Percentiles rank a stretch among this genome's conserved stretches.
Evolutionary conservation across 2,888 invertebrate species (phyloP).

Genomic region (Pinctada fucata): DNA sequence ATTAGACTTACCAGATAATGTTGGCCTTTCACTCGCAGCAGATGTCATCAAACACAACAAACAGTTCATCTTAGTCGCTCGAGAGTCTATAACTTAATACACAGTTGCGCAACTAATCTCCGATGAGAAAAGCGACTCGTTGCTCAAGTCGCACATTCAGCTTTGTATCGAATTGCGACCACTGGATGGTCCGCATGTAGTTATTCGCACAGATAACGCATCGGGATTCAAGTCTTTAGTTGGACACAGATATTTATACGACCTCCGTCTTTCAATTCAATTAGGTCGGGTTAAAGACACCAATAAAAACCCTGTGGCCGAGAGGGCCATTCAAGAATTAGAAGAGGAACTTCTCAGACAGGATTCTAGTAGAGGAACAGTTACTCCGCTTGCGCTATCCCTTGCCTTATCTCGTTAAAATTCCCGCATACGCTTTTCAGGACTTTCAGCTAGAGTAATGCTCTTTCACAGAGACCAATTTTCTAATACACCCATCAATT

Average conservation of each 20-base stretch:
- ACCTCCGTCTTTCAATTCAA: background rate
- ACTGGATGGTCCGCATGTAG: background rate
- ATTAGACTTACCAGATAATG: background rate
- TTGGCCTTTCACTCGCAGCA: background rate
- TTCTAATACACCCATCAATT: background rate
- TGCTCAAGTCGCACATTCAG: background rate
- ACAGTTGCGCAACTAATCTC: background rate
- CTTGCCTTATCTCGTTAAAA: background rate
- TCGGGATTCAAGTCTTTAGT: background rate
- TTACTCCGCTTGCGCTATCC: background rate
- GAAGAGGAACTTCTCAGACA: background rate
- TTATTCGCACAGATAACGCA: background rate
- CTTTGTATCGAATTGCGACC: background rate
- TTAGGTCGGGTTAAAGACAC: background rate
- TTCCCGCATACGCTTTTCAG: background rate
- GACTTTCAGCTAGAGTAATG: background rate
- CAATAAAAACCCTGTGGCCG: background rate
- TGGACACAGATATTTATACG: background rate
- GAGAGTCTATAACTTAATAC: slow-evolving; percentile 24
- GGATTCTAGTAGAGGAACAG: background rate
- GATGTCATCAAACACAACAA: background rate
- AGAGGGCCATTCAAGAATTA: background rate
- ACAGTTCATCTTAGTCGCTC: slow-evolving; percentile 16
- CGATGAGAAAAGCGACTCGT: background rate
- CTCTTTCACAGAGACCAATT: background rate